These are phyloP conservation scores for Stenchaetothrips biformis DNA, from an alignment of 2,888 invertebrate species.

Conservation along the genomic window DNA sequence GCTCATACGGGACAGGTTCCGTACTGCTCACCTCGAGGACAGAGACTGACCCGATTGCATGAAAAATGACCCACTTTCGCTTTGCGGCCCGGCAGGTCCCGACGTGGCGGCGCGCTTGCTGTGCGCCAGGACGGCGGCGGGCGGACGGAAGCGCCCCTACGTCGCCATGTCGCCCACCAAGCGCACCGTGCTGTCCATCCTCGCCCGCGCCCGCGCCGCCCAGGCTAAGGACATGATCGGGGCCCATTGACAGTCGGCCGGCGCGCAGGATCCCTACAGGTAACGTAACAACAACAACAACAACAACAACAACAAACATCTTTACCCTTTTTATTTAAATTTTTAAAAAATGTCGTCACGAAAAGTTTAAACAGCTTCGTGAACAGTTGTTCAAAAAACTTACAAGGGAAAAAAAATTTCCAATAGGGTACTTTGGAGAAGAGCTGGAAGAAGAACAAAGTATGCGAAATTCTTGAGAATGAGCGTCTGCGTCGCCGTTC, in stretches of 20 bases:
- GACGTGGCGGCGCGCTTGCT: not conserved
- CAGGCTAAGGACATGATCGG: constrained; percentile 55
- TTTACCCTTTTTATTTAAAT: not conserved
- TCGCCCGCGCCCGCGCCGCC: constrained; percentile 73
- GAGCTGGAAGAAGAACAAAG: no score
- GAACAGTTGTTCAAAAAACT: no score
- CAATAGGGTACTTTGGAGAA: no score
- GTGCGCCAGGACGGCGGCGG: constrained; percentile 46
- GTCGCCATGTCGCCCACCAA: constrained; percentile 78
- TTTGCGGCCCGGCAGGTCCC: not conserved
- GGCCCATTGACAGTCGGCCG: constrained; percentile 23
- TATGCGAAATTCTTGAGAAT: no score
- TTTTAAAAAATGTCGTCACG: no score
- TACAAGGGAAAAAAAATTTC: no score
- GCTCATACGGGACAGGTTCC: no score
- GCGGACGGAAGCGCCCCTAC: constrained; percentile 63
- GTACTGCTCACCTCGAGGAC: no score
- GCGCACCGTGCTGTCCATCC: constrained; percentile 75
- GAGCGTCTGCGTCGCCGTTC: no score
- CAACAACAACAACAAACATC: not conserved
- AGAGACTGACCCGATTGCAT: not conserved
- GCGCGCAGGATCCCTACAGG: constrained; percentile 9
- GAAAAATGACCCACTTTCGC: not conserved
- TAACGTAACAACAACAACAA: not conserved
- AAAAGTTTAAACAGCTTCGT: no score